A percentile compares a stretch with the other conserved stretches of the same genome.
These are phyloP conservation scores for Drosophila repleta DNA, from an alignment of 1,140 invertebrate species.

Conservation along the genomic window DNA sequence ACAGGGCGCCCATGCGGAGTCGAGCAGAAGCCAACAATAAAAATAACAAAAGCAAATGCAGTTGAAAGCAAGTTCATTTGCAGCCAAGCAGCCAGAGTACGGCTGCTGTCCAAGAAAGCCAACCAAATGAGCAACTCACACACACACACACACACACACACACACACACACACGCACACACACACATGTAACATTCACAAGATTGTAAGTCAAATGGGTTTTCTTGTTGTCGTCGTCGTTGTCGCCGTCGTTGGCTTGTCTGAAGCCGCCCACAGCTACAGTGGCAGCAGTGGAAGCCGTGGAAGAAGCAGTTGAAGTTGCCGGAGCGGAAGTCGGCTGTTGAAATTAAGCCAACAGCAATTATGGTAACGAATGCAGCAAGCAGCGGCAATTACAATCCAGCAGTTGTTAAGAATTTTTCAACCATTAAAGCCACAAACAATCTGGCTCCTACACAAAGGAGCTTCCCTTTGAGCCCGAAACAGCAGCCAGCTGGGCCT, in stretches of 20 bases:
- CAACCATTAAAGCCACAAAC: constrained; percentile 49
- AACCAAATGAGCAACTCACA: constrained; percentile 48
- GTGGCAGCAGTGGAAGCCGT: not conserved
- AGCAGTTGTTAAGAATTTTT: constrained; percentile 60
- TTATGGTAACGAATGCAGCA: constrained; percentile 78
- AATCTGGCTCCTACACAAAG: constrained; percentile 17
- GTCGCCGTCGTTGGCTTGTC: constrained; percentile 17
- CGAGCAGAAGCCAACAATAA: constrained; percentile 40
- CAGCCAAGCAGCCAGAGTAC: constrained; percentile 9
- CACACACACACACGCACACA: constrained; percentile 16
- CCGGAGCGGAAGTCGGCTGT: constrained; percentile 75
- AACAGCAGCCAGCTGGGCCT: not conserved
- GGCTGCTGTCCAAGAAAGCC: constrained; percentile 44
- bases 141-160: constrained; percentile 23
- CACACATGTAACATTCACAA: constrained; percentile 36
- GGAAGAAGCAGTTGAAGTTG: constrained; percentile 57
- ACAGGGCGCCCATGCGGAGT: constrained; percentile 9
- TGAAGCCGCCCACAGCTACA: constrained; percentile 3
- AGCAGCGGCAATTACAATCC: constrained; percentile 68
- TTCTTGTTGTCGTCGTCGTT: constrained; percentile 69
- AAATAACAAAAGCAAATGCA: constrained; percentile 50
- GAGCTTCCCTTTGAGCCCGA: constrained; percentile 2
- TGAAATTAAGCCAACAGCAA: constrained; percentile 80
- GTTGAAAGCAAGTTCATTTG: constrained; percentile 11
- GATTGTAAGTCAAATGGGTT: constrained; percentile 70